Conservation (phyloP, 2,113 vertebrate genomes). For the Mustela nigripes region DNA sequence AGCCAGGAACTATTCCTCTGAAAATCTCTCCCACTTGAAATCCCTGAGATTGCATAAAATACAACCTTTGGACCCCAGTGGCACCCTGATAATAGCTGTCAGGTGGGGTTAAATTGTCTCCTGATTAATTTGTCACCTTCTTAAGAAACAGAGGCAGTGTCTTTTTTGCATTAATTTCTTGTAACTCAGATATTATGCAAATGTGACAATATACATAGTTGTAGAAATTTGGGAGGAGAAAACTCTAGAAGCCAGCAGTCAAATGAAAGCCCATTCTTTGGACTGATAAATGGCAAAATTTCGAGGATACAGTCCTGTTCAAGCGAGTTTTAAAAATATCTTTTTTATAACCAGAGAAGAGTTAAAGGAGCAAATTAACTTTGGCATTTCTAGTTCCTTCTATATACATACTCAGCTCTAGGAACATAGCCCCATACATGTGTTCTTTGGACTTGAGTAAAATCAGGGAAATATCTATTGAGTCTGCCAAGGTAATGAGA, state of each 20-base stretch:
- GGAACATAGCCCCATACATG: not conserved
- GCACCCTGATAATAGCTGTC: not conserved
- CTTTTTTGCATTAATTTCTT: conserved; percentile 46
- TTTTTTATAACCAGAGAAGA: not conserved
- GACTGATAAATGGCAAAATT: not conserved
- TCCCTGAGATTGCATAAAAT: not conserved
- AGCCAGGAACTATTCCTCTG: not conserved
- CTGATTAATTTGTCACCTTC: not conserved
- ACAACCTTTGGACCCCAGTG: not conserved
- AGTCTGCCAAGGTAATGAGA: not conserved
- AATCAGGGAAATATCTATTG: not conserved
- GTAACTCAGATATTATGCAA: not conserved
- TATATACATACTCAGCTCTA: not conserved
- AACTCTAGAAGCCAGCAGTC: not conserved
- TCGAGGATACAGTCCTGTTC: not conserved
- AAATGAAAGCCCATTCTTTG: not conserved
- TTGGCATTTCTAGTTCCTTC: not conserved
- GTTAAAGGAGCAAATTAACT: not conserved
- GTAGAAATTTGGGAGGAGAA: not conserved
- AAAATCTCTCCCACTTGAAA: not conserved
- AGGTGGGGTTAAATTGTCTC: not conserved
- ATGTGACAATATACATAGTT: not conserved
- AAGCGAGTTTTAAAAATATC: not conserved
- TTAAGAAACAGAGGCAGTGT: not conserved
- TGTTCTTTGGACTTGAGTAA: not conserved